Evolutionary conservation across 2,113 vertebrate species (phyloP), one percentile per base, ranked within the genome.

Genomic region (Vicugna pacos): DNA sequence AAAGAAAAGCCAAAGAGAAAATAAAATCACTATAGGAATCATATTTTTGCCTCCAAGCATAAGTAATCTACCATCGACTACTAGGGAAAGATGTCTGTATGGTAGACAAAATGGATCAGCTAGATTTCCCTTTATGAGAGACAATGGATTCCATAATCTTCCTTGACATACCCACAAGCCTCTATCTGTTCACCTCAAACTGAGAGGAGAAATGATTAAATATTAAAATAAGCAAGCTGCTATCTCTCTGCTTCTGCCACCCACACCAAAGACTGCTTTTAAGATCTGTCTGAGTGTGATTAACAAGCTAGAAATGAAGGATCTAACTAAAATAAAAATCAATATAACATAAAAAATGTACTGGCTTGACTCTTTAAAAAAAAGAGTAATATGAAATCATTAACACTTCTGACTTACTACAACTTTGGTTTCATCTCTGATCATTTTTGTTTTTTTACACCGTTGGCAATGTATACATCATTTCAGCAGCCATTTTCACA

Each of bases 201-300:
- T 73, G 85, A 95, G 46, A 98, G 73, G 35, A 9, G 46, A 97
- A 96, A 97, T 30, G 93, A 97, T 95, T 87, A 88, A 95, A 97
- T 91, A 96, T 97, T 98, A 98, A 98, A 98, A 98, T 98, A 96
- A 97, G 97, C 92, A 98, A 97, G 88, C 88, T 97, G 67, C 94
- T 98, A 73, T 97, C 91, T 97, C 95, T 94, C 95, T 93, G 48
- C 96, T 95, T 93, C 97, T 89, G 97, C 96, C 93, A 87, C 98
- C 97, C 91, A 93, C 96, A 79, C 75, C 5, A 56, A 88, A 42
- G 3, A 0, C 88, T 91, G 10, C 75, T 24, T 91, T 94, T 64
- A 80, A 88, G 72, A 72, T 89, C 42, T 64, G 38, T 81, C 42
- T 0, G 2, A 91, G 75, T 30, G 60, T 79, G 62, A 46, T 54